Conservation (phyloP, 2,888 invertebrate genomes). For the Acleris emargana region DNA sequence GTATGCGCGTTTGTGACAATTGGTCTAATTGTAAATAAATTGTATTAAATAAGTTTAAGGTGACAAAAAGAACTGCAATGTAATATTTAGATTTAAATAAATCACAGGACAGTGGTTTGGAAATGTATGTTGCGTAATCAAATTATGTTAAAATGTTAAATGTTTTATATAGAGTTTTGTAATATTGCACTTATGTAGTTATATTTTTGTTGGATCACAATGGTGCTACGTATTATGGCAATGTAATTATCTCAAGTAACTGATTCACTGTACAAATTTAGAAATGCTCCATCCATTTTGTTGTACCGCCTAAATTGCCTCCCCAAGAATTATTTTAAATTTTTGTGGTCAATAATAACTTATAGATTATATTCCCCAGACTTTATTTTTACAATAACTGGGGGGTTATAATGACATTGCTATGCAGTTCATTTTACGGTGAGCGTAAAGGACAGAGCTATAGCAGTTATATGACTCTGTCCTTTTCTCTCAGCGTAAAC, state of each 20-base stretch:
- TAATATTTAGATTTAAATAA: constrained; percentile 12
- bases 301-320: not conserved
- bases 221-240: constrained; percentile 56
- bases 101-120: constrained; percentile 10
- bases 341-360: too few relatives aligned
- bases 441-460: too few relatives aligned
- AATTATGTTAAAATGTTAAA: constrained; percentile 27
- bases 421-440: too few relatives aligned
- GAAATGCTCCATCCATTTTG: not conserved
- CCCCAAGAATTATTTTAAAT: not conserved
- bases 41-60: constrained; percentile 41
- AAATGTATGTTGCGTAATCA: constrained; percentile 27
- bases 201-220: constrained; percentile 55
- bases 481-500: too few relatives aligned
- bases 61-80: constrained; percentile 32
- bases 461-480: too few relatives aligned
- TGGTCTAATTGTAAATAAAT: constrained; percentile 52
- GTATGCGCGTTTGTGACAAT: constrained; percentile 47
- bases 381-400: too few relatives aligned
- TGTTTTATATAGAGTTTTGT: constrained; percentile 39
- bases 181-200: constrained; percentile 36
- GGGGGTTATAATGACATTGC: too few relatives aligned
- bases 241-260: not conserved
- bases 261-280: not conserved
- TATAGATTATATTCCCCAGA: too few relatives aligned